A percentile compares a stretch with the other conserved stretches of the same genome.
Evolutionary conservation across 2,797 vertebrate genomes (phyloP).

Genomic region (Eleutherodactylus coqui): DNA sequence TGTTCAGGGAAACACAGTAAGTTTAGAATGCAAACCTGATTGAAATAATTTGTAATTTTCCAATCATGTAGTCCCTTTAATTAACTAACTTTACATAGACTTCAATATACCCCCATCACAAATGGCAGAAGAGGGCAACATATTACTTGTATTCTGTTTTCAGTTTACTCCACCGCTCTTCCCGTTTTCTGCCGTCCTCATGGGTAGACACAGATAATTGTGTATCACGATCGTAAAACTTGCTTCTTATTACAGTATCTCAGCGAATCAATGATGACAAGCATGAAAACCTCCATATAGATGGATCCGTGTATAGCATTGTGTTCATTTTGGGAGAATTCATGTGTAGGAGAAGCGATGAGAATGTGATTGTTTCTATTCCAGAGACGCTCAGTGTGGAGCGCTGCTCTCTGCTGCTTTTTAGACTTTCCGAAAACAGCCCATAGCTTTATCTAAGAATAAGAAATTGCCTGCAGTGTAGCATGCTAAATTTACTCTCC

Average conservation of each 20-base stretch:
- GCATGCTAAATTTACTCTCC: conserved; percentile 45
- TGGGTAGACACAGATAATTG: not conserved
- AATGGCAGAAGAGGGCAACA: not conserved
- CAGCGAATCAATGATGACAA: not conserved
- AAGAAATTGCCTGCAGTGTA: conserved; percentile 22
- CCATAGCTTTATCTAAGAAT: conserved; percentile 53
- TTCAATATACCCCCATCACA: not conserved
- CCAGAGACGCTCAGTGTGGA: conserved; percentile 13
- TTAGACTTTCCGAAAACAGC: conserved; percentile 40
- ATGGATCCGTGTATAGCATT: not conserved
- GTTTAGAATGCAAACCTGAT: too few species aligned
- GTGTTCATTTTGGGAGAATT: conserved; percentile 14
- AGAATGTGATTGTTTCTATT: conserved; percentile 15
- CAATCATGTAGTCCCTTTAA: too few species aligned
- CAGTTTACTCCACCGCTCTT: not conserved
- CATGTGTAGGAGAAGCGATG: not conserved
- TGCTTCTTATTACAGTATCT: not conserved
- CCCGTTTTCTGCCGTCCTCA: not conserved
- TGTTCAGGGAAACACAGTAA: too few species aligned
- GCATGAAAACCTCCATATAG: not conserved
- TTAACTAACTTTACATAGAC: not conserved
- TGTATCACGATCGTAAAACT: not conserved
- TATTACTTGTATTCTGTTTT: not conserved
- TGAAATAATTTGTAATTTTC: too few species aligned
- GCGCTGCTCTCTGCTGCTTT: not conserved